phyloP scores from a whole-genome alignment of 2,888 invertebrate species.

The Lochmaea crataegi region DNA sequence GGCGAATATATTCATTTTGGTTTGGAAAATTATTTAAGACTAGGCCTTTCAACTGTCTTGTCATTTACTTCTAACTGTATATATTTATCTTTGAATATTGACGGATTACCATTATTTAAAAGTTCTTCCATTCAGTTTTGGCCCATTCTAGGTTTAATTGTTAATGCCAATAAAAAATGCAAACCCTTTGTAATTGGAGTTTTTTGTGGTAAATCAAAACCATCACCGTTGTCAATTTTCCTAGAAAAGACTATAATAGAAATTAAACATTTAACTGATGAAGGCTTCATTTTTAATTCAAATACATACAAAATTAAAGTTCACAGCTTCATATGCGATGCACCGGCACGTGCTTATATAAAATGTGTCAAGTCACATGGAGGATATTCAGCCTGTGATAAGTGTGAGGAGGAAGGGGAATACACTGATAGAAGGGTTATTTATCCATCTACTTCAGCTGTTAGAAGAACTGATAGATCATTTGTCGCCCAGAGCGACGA shows the following conservation, averaged over 20 bases:
- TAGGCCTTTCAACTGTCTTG: background rate
- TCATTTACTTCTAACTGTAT: conserved; percentile 7
- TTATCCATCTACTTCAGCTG: conserved; percentile 17
- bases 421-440: conserved; percentile 27
- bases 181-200: too few relatives aligned
- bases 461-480: conserved; percentile 35
- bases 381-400: conserved; percentile 46
- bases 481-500: conserved; percentile 34
- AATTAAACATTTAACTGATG: too few relatives aligned
- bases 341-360: too few relatives aligned
- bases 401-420: conserved; percentile 41
- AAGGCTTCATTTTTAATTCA: too few relatives aligned
- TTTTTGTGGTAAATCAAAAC: too few relatives aligned
- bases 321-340: too few relatives aligned
- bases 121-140: conserved; percentile 35
- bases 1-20: too few relatives aligned
- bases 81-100: conserved; percentile 37
- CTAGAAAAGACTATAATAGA: too few relatives aligned
- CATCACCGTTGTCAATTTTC: too few relatives aligned
- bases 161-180: conserved; percentile 18
- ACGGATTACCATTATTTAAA: conserved; percentile 41
- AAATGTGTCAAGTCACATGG: conserved; percentile 43
- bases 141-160: conserved; percentile 41
- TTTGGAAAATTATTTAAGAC: conserved; percentile 27
- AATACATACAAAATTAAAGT: too few relatives aligned